These are phyloP conservation scores for Agrilus planipennis DNA, from an alignment of 1,140 invertebrate genomes.

Conservation along the genomic window DNA sequence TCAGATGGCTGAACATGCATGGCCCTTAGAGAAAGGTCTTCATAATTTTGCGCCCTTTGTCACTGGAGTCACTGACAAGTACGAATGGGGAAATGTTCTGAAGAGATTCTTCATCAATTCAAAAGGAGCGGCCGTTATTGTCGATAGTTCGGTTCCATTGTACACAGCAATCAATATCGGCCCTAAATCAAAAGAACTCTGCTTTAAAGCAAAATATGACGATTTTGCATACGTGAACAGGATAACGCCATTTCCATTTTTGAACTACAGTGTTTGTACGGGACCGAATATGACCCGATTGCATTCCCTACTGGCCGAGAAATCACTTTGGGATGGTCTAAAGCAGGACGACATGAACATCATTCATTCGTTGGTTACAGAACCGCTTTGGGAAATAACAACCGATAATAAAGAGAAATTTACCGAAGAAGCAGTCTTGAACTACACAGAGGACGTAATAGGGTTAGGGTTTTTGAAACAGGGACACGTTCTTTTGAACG, in stretches of 20 bases:
- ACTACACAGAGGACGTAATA: slow-evolving; percentile 72
- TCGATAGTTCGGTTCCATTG: slow-evolving; percentile 64
- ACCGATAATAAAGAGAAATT: slow-evolving; percentile 46
- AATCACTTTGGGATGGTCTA: slow-evolving; percentile 67
- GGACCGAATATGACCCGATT: slow-evolving; percentile 56
- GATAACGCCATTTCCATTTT: slow-evolving; percentile 46
- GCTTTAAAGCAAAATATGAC: slow-evolving; percentile 60
- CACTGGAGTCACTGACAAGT: slow-evolving; percentile 56
- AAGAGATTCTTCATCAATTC: slow-evolving; percentile 76
- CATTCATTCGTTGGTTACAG: slow-evolving; percentile 61
- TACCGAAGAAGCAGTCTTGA: slow-evolving; percentile 56
- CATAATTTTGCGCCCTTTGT: slow-evolving; percentile 67
- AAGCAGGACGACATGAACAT: slow-evolving; percentile 60
- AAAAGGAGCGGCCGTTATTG: slow-evolving; percentile 64
- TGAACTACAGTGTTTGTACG: slow-evolving; percentile 79
- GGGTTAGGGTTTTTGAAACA: slow-evolving; percentile 59
- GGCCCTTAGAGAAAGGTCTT: slow-evolving; percentile 62
- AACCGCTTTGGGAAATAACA: slow-evolving; percentile 76
- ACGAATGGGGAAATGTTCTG: slow-evolving; percentile 70
- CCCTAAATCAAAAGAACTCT: slow-evolving; percentile 45
- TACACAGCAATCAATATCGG: slow-evolving; percentile 56
- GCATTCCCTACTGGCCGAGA: slow-evolving; percentile 59
- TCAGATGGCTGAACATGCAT: slow-evolving; percentile 59
- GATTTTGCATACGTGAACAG: slow-evolving; percentile 65
- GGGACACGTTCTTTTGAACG: slow-evolving; percentile 71